Evolutionary conservation across 2,113 vertebrate species (phyloP).

Genomic region (Petroica traversi): DNA sequence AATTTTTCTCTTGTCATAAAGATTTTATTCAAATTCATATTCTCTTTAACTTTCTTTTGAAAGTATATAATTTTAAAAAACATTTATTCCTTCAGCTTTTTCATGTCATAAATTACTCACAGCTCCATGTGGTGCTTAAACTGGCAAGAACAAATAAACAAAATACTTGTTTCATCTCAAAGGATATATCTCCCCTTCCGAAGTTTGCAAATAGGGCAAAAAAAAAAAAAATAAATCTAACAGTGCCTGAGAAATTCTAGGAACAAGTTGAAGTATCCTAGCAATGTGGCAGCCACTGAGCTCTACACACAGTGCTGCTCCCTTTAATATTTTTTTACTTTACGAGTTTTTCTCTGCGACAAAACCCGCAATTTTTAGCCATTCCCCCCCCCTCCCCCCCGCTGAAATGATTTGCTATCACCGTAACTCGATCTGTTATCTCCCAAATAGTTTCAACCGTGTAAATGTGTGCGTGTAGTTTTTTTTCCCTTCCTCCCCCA

Average conservation of each 20-base stretch:
- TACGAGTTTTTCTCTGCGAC: not conserved
- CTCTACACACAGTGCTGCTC: not conserved
- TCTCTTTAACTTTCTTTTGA: not conserved
- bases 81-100: not conserved
- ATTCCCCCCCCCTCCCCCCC: slow-evolving; percentile 41
- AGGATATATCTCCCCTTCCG: not conserved
- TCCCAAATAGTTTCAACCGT: slow-evolving; percentile 81
- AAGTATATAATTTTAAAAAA: not conserved
- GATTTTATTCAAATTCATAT: not conserved
- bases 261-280: not conserved
- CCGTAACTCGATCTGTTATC: slow-evolving; percentile 80
- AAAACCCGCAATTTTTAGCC: slow-evolving; percentile 59
- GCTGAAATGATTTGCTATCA: slow-evolving; percentile 77
- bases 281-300: not conserved
- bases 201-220: not conserved
- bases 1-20: not conserved
- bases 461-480: slow-evolving; percentile 78
- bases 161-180: slow-evolving; percentile 48
- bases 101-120: not conserved
- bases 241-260: not conserved
- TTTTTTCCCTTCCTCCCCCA: not conserved
- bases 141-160: not conserved
- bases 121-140: not conserved
- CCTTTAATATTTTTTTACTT: slow-evolving; percentile 17
- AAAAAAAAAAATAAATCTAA: too few relatives aligned